These are phyloP conservation scores for Aplodontia rufa DNA, from an alignment of 2,113 vertebrate genomes.

Conservation along the genomic window DNA sequence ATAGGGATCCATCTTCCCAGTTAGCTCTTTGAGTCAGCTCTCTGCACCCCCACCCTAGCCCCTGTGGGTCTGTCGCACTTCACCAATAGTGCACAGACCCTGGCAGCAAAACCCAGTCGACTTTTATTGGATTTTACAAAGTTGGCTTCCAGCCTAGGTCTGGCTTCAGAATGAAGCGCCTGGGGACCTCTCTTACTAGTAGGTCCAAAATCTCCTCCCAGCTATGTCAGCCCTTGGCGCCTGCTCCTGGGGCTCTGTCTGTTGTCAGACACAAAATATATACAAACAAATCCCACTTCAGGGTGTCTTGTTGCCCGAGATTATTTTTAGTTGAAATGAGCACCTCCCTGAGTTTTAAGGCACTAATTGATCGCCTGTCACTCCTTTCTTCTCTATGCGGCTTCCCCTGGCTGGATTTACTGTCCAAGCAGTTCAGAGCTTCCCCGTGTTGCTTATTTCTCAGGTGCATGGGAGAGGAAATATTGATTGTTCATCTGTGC, in stretches of 20 bases:
- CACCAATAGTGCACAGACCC: background rate
- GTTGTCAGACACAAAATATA: background rate
- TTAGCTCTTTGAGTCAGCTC: background rate
- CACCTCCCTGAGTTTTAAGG: background rate
- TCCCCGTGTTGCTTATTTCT: background rate
- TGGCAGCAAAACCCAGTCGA: background rate
- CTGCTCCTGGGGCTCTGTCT: background rate
- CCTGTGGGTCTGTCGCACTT: fast-evolving
- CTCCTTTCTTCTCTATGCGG: background rate
- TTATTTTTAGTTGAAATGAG: slow-evolving; percentile 50
- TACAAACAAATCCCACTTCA: background rate
- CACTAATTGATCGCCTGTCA: background rate
- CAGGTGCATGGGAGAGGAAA: background rate
- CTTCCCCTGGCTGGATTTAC: background rate
- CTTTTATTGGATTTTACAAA: background rate
- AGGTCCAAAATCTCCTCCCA: background rate
- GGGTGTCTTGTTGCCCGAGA: slow-evolving; percentile 18
- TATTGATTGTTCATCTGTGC: background rate
- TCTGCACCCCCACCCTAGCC: fast-evolving
- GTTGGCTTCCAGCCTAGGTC: background rate
- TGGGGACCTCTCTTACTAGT: background rate
- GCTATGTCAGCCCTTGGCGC: background rate
- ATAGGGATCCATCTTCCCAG: background rate
- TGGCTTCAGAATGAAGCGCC: background rate
- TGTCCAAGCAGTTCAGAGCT: background rate